Base-by-base conservation (phyloP, 2,797 vertebrate species). In the Pampus argenteus region DNA sequence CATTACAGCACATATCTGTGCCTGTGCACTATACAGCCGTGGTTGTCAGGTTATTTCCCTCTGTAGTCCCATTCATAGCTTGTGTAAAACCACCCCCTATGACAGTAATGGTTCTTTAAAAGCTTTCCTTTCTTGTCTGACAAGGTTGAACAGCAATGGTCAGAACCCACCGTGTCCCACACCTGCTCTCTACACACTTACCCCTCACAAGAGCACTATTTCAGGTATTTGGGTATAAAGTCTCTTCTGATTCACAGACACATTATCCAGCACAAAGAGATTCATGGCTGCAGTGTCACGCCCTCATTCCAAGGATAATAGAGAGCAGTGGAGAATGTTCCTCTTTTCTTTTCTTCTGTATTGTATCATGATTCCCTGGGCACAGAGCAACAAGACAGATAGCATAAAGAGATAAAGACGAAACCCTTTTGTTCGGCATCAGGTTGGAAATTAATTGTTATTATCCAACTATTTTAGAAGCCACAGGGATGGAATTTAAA, bases 61-160 rank as follows among this genome's bases (percentile, higher is more conserved):
- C 73, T 64, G 52, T 76, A 69, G 71, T 45, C 55, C 69, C 68
- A 65, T 69, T 84, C 76, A 75, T 71, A 70, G 74, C 79, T 66
- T 44, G 71, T 71, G 83, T 83, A 74, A 71, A 57, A 79, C 79
- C 66, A 45, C 75, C 83, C 55, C 51, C 70, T 59, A 63, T 82
- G 86, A 89, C 87, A 89, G 81, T 89, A 88, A 89, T 89, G 81
- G 85, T 82, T 77, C 78, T 87, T 85, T 90, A 88, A 91, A 87
- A 89, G 85, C 88, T 71, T 87, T 78, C 78, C 85, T 60, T 72
- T 64, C 51, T 87, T 83, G 80, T 79, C 62, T 74, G 84, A 83
- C 83, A 83, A 74, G 77, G 75, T 62, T 81, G 76, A 84, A 62
- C 82, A 79, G 75, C 65, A 66, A 50, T 58, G 76, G 75, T 81